Percentiles rank a stretch among this genome's conserved stretches.
phyloP scores from a whole-genome alignment of 2,888 invertebrate species.

The Unio pictorum region DNA sequence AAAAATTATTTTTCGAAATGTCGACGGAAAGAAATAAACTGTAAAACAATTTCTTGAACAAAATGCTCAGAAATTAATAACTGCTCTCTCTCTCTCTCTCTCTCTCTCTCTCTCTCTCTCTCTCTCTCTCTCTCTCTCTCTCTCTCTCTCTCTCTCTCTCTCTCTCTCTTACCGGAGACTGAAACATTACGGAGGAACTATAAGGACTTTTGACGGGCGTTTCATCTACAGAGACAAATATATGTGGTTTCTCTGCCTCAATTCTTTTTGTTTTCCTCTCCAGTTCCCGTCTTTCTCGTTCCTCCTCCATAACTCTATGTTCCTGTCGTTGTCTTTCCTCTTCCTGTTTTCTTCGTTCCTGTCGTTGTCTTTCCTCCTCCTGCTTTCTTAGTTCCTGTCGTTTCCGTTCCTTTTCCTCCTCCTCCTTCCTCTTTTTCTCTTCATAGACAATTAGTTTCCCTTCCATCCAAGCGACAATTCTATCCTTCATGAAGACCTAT shows the following conservation, averaged over 20 bases:
- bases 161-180: too few relatives aligned
- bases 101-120: too few relatives aligned
- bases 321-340: constrained; percentile 7
- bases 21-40: too few relatives aligned
- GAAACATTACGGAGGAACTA: too few relatives aligned
- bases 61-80: neutral
- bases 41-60: too few relatives aligned
- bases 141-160: neutral
- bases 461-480: constrained; percentile 28
- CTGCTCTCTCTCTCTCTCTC: neutral
- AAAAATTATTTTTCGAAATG: too few relatives aligned
- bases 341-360: constrained; percentile 12
- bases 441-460: constrained; percentile 8
- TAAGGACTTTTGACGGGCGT: too few relatives aligned
- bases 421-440: constrained; percentile 5
- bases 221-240: too few relatives aligned
- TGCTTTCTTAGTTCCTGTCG: constrained; percentile 14
- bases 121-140: neutral
- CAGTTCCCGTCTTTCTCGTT: constrained; percentile 6
- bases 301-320: constrained; percentile 6
- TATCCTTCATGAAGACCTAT: constrained; percentile 46
- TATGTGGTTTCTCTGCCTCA: neutral
- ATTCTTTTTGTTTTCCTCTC: constrained; percentile 1
- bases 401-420: constrained; percentile 8
- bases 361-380: constrained; percentile 2